phyloP scores from a whole-genome alignment of 2,888 invertebrate species.

The Arenicola marina region DNA sequence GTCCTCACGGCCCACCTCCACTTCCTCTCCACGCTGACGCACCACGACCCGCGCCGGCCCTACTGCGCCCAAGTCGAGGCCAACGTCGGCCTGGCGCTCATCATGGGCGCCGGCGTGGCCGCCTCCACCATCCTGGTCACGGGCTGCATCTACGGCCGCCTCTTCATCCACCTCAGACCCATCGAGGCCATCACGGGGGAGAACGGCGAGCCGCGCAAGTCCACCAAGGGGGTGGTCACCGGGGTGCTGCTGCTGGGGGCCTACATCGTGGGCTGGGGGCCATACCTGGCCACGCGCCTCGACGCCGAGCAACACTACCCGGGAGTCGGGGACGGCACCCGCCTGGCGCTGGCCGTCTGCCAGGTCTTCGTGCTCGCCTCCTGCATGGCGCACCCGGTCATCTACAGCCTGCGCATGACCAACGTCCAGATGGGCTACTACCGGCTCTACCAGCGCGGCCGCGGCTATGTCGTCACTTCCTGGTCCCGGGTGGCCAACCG shows the following conservation, averaged over 20 bases:
- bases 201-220: conserved; percentile 11
- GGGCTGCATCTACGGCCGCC: conserved; percentile 20
- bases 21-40: conserved; percentile 23
- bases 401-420: conserved; percentile 24
- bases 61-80: conserved; percentile 24
- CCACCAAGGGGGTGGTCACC: conserved; percentile 21
- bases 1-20: conserved; percentile 24
- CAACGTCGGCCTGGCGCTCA: conserved; percentile 19
- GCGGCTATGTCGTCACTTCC: conserved; percentile 6
- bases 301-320: background rate
- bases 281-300: conserved; percentile 20
- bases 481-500: conserved; percentile 10
- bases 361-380: conserved; percentile 21
- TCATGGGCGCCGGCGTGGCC: conserved; percentile 11
- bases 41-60: conserved; percentile 14
- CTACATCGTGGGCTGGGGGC: conserved; percentile 21
- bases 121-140: conserved; percentile 14
- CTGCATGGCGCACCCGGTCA: conserved; percentile 18
- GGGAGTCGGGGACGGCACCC: background rate
- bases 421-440: conserved; percentile 21
- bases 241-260: conserved; percentile 16
- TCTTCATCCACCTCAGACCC: conserved; percentile 23
- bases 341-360: conserved; percentile 13
- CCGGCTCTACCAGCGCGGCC: conserved; percentile 16
- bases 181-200: conserved; percentile 10